Evolutionary conservation across 2,888 invertebrate genomes (phyloP).

Genomic region (Drosophila barbarae): DNA sequence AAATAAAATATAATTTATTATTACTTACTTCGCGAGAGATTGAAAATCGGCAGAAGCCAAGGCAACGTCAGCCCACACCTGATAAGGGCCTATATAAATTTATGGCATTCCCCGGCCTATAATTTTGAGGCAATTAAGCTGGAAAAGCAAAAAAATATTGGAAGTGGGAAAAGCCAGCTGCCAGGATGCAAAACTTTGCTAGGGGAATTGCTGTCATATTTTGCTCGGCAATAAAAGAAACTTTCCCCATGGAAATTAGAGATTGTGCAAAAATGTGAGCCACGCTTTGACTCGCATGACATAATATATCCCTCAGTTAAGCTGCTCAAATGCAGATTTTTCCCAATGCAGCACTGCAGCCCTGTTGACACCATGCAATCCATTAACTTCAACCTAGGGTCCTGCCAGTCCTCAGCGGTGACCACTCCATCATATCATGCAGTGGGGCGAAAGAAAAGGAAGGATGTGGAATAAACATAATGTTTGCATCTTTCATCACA

Average conservation of each 20-base stretch:
- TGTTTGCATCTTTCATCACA: constrained; percentile 24
- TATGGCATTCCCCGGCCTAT: neutral
- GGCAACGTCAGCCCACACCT: constrained; percentile 11
- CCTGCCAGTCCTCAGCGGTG: neutral
- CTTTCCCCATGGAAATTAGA: neutral
- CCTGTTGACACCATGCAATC: constrained; percentile 4
- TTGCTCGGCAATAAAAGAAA: constrained; percentile 8
- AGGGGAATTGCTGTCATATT: neutral
- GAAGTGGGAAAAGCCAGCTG: neutral
- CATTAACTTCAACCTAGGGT: constrained; percentile 6
- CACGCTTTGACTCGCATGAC: neutral
- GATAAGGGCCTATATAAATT: neutral
- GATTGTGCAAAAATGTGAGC: constrained; percentile 1
- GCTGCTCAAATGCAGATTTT: neutral
- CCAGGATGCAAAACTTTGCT: neutral
- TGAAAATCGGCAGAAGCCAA: constrained; percentile 18
- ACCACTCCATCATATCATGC: constrained; percentile 10
- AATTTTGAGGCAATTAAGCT: constrained; percentile 9
- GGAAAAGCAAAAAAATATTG: neutral
- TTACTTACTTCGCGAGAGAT: constrained; percentile 23
- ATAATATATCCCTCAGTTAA: constrained; percentile 1
- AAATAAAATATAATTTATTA: constrained; percentile 34
- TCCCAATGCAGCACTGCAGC: neutral
- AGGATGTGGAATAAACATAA: constrained; percentile 2
- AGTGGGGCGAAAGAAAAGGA: too few relatives aligned